phyloP scores from a whole-genome alignment of 2,113 vertebrate species.

The Numida meleagris region DNA sequence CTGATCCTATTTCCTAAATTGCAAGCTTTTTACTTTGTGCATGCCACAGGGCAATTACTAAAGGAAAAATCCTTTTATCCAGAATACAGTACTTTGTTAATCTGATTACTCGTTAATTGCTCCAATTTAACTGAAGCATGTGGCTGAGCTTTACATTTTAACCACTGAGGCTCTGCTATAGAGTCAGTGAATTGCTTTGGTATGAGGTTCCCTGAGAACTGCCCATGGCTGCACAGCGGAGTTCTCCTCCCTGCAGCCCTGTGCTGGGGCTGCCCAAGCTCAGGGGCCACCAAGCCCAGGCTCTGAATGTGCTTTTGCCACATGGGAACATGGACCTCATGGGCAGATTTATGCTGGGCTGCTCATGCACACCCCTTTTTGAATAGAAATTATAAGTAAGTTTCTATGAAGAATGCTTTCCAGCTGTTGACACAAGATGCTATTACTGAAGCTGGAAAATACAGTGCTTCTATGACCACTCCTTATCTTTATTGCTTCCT shows the following conservation, averaged over 20 bases:
- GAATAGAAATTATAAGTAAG: no score
- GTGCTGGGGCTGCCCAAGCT: not conserved
- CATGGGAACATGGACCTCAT: not conserved
- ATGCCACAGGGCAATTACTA: not conserved
- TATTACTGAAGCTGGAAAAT: not conserved
- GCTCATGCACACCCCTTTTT: not conserved
- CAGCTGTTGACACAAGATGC: not conserved
- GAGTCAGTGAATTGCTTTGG: not conserved
- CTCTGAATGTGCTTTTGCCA: not conserved
- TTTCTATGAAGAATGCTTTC: not conserved
- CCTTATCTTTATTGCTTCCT: not conserved
- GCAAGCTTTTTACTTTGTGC: not conserved
- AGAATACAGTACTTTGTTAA: constrained; percentile 7
- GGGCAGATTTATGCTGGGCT: not conserved
- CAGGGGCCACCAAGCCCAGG: not conserved
- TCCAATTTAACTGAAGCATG: not conserved
- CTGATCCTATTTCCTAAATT: not conserved
- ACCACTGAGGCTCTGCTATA: not conserved
- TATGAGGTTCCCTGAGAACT: not conserved
- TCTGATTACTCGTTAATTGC: constrained; percentile 43
- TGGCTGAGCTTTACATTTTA: constrained; percentile 14
- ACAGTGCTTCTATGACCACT: not conserved
- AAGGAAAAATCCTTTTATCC: constrained; percentile 47
- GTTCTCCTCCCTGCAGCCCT: not conserved
- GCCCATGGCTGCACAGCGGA: not conserved